These are phyloP conservation scores for Melinopterus prodromus DNA, from an alignment of 2,888 invertebrate species.

Conservation along the genomic window DNA sequence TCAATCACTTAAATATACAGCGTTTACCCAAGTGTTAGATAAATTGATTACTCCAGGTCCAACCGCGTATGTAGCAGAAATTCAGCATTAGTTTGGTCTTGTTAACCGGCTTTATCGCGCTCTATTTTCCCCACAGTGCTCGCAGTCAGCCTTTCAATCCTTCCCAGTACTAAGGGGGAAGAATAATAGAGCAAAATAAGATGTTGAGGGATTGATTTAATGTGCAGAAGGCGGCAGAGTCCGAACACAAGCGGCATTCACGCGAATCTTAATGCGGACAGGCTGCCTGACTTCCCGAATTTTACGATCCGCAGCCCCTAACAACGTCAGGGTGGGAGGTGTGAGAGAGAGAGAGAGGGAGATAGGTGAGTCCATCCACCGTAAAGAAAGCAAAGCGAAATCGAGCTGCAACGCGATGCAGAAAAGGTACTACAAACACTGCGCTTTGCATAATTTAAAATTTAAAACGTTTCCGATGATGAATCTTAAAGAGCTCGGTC, in stretches of 20 bases:
- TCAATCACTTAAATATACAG: too few species aligned
- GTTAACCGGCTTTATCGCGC: not conserved
- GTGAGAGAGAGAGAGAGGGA: not conserved
- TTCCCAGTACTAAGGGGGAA: not conserved
- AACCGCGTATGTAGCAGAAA: not conserved
- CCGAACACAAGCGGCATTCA: not conserved
- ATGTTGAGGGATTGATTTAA: not conserved
- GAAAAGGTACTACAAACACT: not conserved
- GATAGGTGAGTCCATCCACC: not conserved
- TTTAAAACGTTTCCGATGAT: not conserved
- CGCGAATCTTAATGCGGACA: constrained; percentile 4
- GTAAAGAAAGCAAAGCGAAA: not conserved
- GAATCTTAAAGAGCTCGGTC: not conserved
- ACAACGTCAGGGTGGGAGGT: not conserved
- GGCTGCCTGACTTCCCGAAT: not conserved
- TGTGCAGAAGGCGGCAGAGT: not conserved
- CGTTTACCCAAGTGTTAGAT: too few species aligned
- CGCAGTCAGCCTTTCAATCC: not conserved
- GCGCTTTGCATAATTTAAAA: not conserved
- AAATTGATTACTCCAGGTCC: too few species aligned
- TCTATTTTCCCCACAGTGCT: not conserved
- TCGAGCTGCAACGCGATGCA: not conserved
- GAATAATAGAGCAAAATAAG: constrained; percentile 4
- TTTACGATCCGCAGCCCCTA: not conserved
- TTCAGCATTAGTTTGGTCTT: not conserved